Evolutionary conservation across 2,888 invertebrate species (phyloP).

Genomic region (Yponomeuta sedellus): DNA sequence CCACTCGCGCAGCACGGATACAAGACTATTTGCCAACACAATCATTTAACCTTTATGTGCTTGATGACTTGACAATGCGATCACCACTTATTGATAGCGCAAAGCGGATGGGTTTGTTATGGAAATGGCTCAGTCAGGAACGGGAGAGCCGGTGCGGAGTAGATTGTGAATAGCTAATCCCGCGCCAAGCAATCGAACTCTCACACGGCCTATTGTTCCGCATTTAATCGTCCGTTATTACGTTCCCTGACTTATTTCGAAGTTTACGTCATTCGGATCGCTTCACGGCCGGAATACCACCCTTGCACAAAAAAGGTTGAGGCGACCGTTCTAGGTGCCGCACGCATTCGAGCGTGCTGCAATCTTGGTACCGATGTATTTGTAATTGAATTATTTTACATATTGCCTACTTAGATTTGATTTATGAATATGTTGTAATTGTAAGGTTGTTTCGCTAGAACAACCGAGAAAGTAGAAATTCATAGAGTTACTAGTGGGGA

Average conservation of each 20-base stretch:
- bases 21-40: background rate
- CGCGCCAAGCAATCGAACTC: conserved; percentile 18
- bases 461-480: conserved; percentile 7
- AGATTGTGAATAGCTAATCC: background rate
- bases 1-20: conserved; percentile 8
- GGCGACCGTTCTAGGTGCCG: conserved; percentile 7
- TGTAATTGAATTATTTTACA: conserved; percentile 13
- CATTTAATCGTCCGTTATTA: background rate
- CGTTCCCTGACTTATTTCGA: conserved; percentile 7
- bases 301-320: background rate
- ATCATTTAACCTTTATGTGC: background rate
- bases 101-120: conserved; percentile 7
- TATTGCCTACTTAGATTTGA: conserved; percentile 13
- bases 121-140: background rate
- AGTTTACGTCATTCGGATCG: conserved; percentile 13
- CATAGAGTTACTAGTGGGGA: background rate
- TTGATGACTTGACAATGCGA: conserved; percentile 14
- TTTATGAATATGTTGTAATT: conserved; percentile 12
- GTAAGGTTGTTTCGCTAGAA: conserved; percentile 7
- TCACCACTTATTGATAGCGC: conserved; percentile 8
- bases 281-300: conserved; percentile 18
- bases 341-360: conserved; percentile 10
- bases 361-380: conserved; percentile 11
- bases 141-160: background rate
- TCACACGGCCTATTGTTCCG: conserved; percentile 18